Base-by-base conservation (phyloP, 2,113 vertebrate species). In the Coptodon bakossiorum region DNA sequence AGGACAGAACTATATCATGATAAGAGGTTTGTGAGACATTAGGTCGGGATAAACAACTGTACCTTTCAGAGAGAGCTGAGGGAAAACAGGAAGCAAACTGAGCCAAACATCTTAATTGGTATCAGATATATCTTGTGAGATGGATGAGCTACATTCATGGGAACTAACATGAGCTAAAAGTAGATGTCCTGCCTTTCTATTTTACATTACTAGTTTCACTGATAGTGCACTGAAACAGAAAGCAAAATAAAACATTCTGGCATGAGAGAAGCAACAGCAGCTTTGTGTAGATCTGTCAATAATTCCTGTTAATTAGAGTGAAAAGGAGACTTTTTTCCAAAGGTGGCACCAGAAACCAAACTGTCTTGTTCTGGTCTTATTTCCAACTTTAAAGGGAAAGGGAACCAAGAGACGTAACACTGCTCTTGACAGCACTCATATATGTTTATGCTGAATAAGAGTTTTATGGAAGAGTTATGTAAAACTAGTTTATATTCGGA, bases 91-190 rank as follows among this genome's bases (percentile, higher is more conserved):
- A n/a, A n/a, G n/a, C n/a, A n/a, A n/a, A n/a, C 38, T 5, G 8
- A 48, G 40, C 6, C 0, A 48, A 48, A 29, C 71, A 76, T 48
- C 6, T 12, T 1, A n/a, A 2, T 2, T 48, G 43, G 14, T 76
- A 0, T 59, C 13, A 29, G 0, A 63, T 61, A 1, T 61, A 2
- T 48, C 43, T 24, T 31, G 16, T 27, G 2, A n/a, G 17, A 16
- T 36, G 59, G 29, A 36, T 36, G 16, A 63, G 5, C 17, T 0
- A 11, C 29, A 66, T 36, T 66, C 8, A 66, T 0, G 29, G 9
- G 5, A 54, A 54, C 52, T 54, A 0, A 31, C 1, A 31, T 61
- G 0, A 31, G 14, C 57, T 10, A 3, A 6, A 63, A 36, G 0
- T 34, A 63, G 59, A 36, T 36, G 9, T 36, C 17, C 31, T 19